Evolutionary conservation across 2,888 invertebrate genomes (phyloP).

Genomic region (Ochropacha duplaris): DNA sequence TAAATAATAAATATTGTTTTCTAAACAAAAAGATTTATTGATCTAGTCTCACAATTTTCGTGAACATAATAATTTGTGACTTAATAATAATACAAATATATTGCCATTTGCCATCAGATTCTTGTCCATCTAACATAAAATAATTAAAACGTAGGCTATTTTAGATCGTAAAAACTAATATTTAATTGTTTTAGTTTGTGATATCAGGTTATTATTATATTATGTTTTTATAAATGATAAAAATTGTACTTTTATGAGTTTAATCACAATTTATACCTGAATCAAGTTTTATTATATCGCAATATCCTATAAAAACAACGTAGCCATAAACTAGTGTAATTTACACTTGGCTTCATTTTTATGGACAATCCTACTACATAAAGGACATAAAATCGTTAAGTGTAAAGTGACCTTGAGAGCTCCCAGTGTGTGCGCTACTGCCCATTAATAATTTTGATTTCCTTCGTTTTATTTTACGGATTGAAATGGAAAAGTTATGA

Average conservation of each 20-base stretch:
- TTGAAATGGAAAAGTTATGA: constrained; percentile 43
- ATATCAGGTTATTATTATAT: neutral
- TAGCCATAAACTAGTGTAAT: constrained; percentile 5
- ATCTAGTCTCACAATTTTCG: no score
- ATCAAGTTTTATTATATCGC: constrained; percentile 2
- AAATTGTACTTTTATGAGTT: neutral
- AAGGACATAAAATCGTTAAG: constrained; percentile 19
- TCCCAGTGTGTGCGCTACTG: constrained; percentile 34
- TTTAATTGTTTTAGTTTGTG: neutral
- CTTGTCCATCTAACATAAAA: no score
- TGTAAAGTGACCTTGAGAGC: constrained; percentile 35
- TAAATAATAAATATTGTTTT: no score
- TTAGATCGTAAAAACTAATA: no score
- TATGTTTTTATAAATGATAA: neutral
- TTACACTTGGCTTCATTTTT: constrained; percentile 11
- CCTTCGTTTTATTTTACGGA: constrained; percentile 68
- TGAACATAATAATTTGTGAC: no score
- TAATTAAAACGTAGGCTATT: no score
- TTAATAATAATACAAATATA: no score
- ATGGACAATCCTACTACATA: constrained; percentile 3
- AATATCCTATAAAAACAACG: constrained; percentile 4
- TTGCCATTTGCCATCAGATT: no score
- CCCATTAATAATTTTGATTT: constrained; percentile 68
- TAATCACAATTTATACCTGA: neutral
- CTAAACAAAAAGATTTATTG: no score